phyloP scores from a whole-genome alignment of 2,113 vertebrate genomes.

The Macquaria australasica region DNA sequence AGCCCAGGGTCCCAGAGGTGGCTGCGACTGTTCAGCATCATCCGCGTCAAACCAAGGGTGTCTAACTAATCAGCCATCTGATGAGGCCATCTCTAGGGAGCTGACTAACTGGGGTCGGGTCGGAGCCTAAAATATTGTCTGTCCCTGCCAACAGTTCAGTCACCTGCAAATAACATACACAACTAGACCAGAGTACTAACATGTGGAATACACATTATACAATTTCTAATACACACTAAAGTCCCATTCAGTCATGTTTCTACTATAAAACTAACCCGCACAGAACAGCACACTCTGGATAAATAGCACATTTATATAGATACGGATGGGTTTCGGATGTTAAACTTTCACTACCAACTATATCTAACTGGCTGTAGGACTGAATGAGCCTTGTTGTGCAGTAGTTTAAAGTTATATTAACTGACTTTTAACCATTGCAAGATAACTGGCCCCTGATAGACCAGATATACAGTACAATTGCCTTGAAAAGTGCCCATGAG shows the following conservation, averaged over 20 bases:
- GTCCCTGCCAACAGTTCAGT: slow-evolving; percentile 48
- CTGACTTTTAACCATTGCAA: neutral
- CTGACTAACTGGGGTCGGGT: slow-evolving; percentile 48
- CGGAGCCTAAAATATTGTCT: slow-evolving; percentile 50
- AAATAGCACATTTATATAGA: neutral
- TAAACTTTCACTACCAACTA: neutral
- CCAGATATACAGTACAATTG: neutral
- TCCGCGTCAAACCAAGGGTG: slow-evolving; percentile 74
- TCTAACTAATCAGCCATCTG: slow-evolving; percentile 84
- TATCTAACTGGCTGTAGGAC: neutral
- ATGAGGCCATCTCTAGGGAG: slow-evolving; percentile 75
- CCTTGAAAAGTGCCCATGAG: neutral
- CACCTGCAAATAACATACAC: slow-evolving; percentile 17
- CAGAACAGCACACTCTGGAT: neutral
- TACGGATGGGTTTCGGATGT: neutral
- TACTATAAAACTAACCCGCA: neutral
- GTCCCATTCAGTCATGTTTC: neutral
- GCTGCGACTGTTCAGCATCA: slow-evolving; percentile 80
- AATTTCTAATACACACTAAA: neutral
- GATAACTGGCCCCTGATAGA: neutral
- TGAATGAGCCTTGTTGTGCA: neutral
- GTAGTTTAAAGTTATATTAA: neutral
- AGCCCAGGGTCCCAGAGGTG: slow-evolving; percentile 71
- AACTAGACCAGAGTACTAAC: neutral
- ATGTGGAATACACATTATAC: neutral